Base-by-base conservation (phyloP, 2,888 invertebrate genomes). In the Cosmopolites sordidus region DNA sequence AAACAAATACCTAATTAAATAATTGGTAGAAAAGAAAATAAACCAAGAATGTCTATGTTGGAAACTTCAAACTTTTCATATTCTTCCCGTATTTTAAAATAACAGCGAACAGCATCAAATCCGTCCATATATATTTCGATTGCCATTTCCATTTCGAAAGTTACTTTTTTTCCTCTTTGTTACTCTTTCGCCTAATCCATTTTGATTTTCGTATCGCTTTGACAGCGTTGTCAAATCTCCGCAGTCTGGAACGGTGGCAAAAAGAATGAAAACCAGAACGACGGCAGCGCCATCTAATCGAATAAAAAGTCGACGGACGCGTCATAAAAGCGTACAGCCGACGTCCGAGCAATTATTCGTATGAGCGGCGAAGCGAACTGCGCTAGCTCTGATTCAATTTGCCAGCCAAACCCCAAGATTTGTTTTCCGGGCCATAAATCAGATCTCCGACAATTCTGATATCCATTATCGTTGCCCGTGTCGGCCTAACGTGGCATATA, bases 371-470 rank as follows among this genome's bases (percentile, higher is more conserved):
- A 55, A 54, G 58, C 53, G 51, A 16, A 68, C 69, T 63, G 71
- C 71, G 71, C 66, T 66, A 66, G 68, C 66, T 68, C 70, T 71
- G 72, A 73, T 73, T 70, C 72, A 70, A 73, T 73, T 73, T 72
- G 64, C 64, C 57, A 56, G 62, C 65, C 63, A 63, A 62, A 64
- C 68, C 69, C 70, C 70, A 72, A 72, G 72, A 72, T 71, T 71
- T 72, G 72, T 70, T 73, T 72, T 71, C 70, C 71, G 64, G 66
- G 66, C 67, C 70, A 72, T 73, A 73, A 73, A 73, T 73, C 73
- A 73, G 72, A 72, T 71, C 69, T 66, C 66, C 68, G 68, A 70
- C 73, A 69, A 71, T 71, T 69, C 69, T 69, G 70, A 71, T 73
- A 72, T 72, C 71, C 71, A 73, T 73, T 73, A 73, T 73, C 72